Base-by-base conservation (phyloP, 2,113 vertebrate genomes). In the Nibea coibor region DNA sequence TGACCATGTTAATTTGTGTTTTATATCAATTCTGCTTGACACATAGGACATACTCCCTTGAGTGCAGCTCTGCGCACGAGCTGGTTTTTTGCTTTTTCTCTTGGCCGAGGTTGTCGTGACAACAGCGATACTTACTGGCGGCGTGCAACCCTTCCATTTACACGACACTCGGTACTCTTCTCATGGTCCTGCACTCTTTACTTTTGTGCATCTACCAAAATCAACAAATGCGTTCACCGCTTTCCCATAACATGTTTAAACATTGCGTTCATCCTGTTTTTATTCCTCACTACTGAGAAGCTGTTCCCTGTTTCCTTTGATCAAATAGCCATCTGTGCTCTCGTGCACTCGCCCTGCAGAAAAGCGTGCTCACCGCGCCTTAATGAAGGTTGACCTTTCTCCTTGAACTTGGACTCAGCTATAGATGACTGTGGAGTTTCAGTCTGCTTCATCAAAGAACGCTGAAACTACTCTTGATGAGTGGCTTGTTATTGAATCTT, bases 381-480 rank as follows among this genome's bases (percentile, higher is more conserved):
- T 45, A 82, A 74, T 85, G 68, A 81, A 89, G 78, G 72, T 35
- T 83, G 89, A 88, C 88, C 89, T 82, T 82, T 88, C 68, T 86
- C 76, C 83, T 77, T 87, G 78, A 85, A 72, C 83, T 51, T 82
- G 79, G 42, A 65, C 66, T 80, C 78, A 68, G 31, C 75, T 64
- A 6, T 10, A 20, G 10, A 75, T 62, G 59, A 76, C 73, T 53
- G 48, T 31, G 62, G 56, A 75, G 72, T 78, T 72, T 84, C 76
- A 72, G 67, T 80, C 28, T 79, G 71, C 39, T 73, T 54, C 28
- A 45, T 68, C 39, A 79, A 71, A 83, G 39, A 75, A 71, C 56
- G 63, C 63, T 35, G 31, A 35, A 42, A 15, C 15, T 10, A n/a
- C 57, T 74, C 26, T 59, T 63, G 31, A 35, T 35, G 11, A 47